Conservation (phyloP, 92 coral and sea anemone genomes). For the Heliopora coerulea region DNA sequence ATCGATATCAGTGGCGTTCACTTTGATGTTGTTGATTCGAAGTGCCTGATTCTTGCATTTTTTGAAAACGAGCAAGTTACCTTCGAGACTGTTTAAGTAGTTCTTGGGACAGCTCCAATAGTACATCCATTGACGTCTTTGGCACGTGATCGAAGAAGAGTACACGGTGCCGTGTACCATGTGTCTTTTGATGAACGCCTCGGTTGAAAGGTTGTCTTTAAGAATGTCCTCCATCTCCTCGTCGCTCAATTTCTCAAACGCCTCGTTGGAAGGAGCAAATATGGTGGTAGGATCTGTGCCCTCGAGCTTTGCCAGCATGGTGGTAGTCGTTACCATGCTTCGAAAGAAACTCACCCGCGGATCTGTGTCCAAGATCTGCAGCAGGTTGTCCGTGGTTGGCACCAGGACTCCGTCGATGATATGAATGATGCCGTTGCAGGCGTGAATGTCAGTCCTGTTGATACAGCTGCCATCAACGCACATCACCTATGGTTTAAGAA, state of each 20-base stretch:
- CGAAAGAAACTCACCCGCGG: slow-evolving; percentile 60
- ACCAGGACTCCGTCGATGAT: slow-evolving; percentile 67
- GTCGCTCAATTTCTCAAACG: not conserved
- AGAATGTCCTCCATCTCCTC: slow-evolving; percentile 50
- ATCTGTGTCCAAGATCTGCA: slow-evolving; percentile 56
- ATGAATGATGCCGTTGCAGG: slow-evolving; percentile 77
- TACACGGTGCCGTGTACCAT: slow-evolving; percentile 54
- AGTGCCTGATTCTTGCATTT: too few relatives aligned
- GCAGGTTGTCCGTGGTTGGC: slow-evolving; percentile 57
- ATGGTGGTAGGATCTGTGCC: slow-evolving; percentile 64
- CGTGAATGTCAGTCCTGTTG: slow-evolving; percentile 58
- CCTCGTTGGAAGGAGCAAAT: slow-evolving; percentile 68
- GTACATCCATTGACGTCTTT: slow-evolving; percentile 37
- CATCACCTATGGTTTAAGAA: slow-evolving; percentile 53
- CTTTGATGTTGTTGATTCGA: slow-evolving; percentile 53
- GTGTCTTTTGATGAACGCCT: slow-evolving; percentile 67
- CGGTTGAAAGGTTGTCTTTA: slow-evolving; percentile 54
- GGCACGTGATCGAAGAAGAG: slow-evolving; percentile 48
- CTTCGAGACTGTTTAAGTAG: too few relatives aligned
- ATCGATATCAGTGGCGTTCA: slow-evolving; percentile 52
- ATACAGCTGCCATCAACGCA: slow-evolving; percentile 72
- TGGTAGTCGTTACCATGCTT: slow-evolving; percentile 54
- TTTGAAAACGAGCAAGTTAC: too few relatives aligned
- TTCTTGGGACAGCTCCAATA: too few relatives aligned
- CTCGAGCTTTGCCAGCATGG: slow-evolving; percentile 41